phyloP scores from a whole-genome alignment of 2,888 invertebrate species.

The Andrena praecox region DNA sequence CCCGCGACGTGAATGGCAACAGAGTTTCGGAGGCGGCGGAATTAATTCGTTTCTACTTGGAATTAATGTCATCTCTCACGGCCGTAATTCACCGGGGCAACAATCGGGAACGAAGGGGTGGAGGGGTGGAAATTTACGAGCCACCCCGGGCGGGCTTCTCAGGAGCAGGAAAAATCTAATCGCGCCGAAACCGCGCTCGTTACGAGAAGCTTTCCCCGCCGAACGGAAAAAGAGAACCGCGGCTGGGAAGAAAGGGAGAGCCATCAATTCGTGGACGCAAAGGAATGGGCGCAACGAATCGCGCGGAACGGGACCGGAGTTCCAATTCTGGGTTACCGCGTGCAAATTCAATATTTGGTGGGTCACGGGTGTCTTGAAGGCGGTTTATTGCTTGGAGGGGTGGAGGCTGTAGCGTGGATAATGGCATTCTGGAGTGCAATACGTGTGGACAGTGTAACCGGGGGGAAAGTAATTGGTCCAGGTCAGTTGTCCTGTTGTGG shows the following conservation, averaged over 20 bases:
- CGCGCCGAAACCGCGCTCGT: not conserved
- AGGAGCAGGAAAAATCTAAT: slow-evolving; percentile 14
- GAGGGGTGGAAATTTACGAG: slow-evolving; percentile 44
- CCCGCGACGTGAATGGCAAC: not conserved
- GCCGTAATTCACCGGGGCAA: slow-evolving; percentile 32
- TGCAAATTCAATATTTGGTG: not conserved
- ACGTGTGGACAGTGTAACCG: too few species aligned
- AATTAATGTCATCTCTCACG: slow-evolving; percentile 38
- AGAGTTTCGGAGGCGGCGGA: not conserved
- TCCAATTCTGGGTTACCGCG: not conserved
- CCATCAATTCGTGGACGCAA: not conserved
- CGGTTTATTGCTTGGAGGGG: not conserved
- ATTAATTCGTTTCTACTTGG: slow-evolving; percentile 52
- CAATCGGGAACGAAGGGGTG: not conserved
- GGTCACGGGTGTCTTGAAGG: not conserved
- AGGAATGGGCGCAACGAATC: not conserved
- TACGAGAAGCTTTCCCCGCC: not conserved
- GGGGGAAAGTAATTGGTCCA: too few species aligned
- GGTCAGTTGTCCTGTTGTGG: too few species aligned
- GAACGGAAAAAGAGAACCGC: not conserved
- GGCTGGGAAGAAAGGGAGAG: not conserved
- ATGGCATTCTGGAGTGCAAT: too few species aligned
- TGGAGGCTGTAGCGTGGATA: not conserved
- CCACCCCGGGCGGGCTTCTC: slow-evolving; percentile 1
- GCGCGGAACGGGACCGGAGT: not conserved